Evolutionary conservation across 2,797 vertebrate genomes (phyloP).

Genomic region (Ficedula albicollis): DNA sequence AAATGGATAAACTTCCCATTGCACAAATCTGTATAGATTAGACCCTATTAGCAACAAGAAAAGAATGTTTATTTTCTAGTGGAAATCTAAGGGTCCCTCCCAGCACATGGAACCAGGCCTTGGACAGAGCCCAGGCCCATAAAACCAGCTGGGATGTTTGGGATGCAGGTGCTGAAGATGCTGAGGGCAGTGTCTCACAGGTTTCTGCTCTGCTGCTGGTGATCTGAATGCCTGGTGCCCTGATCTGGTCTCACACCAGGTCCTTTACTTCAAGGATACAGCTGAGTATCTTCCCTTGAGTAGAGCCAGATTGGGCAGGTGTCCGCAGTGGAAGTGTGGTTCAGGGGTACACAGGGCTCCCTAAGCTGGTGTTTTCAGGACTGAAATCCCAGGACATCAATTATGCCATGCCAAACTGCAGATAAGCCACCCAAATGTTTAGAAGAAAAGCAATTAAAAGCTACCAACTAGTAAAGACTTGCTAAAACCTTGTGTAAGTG

Average conservation of each 20-base stretch:
- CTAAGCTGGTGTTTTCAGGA: neutral
- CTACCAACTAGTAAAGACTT: neutral
- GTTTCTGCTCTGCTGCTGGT: neutral
- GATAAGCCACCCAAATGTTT: neutral
- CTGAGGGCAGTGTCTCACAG: neutral
- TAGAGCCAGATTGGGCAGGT: neutral
- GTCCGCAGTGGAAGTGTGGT: neutral
- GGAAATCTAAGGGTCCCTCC: neutral
- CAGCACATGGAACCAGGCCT: neutral
- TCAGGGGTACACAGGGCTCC: neutral
- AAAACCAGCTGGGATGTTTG: neutral
- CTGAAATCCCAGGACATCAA: neutral
- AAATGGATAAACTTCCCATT: neutral
- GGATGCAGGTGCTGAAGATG: neutral
- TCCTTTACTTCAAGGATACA: neutral
- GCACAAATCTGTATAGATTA: neutral
- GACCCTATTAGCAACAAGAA: neutral
- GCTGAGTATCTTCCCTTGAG: neutral
- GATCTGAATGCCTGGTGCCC: fast-evolving
- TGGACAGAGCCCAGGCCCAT: neutral
- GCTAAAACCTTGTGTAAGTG: neutral
- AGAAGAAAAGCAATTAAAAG: neutral
- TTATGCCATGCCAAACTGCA: neutral
- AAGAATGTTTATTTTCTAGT: fast-evolving
- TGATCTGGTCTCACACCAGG: neutral